A percentile compares a stretch with the other conserved stretches of the same genome.
phyloP scores from a whole-genome alignment of 2,888 invertebrate genomes.

The Sphecodes monilicornis region DNA sequence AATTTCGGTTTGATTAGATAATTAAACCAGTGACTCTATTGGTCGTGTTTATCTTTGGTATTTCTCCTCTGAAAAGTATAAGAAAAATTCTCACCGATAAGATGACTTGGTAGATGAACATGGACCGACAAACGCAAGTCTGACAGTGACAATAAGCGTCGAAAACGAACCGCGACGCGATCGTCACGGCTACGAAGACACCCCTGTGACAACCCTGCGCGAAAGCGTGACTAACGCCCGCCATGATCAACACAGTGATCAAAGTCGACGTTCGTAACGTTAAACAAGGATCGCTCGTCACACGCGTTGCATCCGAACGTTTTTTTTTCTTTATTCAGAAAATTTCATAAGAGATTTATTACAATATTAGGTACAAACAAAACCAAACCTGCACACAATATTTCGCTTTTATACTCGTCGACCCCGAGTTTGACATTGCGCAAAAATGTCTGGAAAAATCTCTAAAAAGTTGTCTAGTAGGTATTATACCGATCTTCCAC shows the following conservation, averaged over 20 bases:
- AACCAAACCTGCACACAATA: background rate
- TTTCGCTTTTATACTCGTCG: background rate
- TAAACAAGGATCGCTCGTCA: background rate
- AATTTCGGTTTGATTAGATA: no score
- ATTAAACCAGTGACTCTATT: no score
- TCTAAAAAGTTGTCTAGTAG: no score
- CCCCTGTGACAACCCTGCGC: slow-evolving; percentile 7
- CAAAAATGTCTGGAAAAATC: background rate
- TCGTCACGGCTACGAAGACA: background rate
- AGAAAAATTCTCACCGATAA: background rate
- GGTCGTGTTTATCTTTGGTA: no score
- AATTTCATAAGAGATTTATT: no score
- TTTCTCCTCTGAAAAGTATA: background rate
- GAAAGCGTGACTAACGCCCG: background rate
- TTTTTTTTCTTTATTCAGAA: no score
- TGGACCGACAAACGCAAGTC: background rate
- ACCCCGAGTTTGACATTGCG: background rate
- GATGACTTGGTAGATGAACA: background rate
- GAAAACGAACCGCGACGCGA: slow-evolving; percentile 26
- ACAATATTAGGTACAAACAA: no score
- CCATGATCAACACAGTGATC: background rate
- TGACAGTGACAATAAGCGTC: background rate
- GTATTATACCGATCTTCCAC: no score
- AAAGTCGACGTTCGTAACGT: background rate
- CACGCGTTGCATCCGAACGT: background rate